Evolutionary conservation across 2,113 vertebrate species (phyloP).

Genomic region (Prochilodus magdalenae): DNA sequence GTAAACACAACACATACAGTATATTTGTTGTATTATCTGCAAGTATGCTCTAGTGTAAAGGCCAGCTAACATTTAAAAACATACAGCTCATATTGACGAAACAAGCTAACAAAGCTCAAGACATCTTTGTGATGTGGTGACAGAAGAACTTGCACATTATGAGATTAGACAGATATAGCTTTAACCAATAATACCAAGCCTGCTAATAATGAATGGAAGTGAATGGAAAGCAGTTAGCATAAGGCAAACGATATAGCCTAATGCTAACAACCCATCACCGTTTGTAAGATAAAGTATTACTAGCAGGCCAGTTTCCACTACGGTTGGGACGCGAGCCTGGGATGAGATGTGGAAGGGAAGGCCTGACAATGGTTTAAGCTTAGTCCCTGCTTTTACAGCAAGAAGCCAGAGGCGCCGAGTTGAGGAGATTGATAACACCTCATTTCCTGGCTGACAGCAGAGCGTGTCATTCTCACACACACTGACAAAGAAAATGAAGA

Average conservation of each 20-base stretch:
- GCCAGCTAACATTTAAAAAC: too few species aligned
- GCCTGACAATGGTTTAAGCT: background rate
- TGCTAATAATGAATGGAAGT: too few species aligned
- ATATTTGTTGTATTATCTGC: too few species aligned
- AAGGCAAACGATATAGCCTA: background rate
- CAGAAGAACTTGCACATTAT: background rate
- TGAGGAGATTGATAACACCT: conserved; percentile 49
- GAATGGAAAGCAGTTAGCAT: background rate
- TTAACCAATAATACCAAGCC: background rate
- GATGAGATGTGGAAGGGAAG: background rate
- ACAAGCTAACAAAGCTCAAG: background rate
- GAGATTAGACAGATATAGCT: background rate
- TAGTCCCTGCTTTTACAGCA: background rate
- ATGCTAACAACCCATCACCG: background rate
- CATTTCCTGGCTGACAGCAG: conserved; percentile 44
- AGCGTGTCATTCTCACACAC: conserved; percentile 43
- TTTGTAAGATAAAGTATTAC: background rate
- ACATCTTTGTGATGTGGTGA: background rate
- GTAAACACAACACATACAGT: too few species aligned
- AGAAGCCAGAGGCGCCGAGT: background rate
- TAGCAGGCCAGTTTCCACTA: background rate
- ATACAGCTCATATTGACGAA: background rate
- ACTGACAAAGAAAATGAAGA: conserved; percentile 52
- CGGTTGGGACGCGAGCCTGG: background rate
- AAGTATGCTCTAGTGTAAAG: too few species aligned